Evolutionary conservation across 92 coral and sea anemone species (phyloP).

Genomic region (Umimayanthus chanpuru): DNA sequence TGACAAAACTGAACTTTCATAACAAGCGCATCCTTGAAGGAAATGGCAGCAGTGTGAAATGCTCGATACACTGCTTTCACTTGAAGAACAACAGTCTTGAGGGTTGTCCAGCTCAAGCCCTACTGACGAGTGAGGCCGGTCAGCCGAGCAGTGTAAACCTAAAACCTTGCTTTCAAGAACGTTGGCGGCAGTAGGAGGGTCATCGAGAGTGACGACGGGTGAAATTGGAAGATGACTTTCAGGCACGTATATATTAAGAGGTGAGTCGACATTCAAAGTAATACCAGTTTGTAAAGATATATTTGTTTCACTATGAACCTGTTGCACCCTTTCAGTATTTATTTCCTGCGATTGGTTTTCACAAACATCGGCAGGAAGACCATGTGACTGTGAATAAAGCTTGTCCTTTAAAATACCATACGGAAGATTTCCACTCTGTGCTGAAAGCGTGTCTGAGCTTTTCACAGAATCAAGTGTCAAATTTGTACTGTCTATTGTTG

Average conservation of each 20-base stretch:
- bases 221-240: neutral
- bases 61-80: neutral
- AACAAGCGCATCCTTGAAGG: neutral
- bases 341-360: neutral
- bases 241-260: neutral
- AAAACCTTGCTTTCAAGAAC: neutral
- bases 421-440: neutral
- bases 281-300: neutral
- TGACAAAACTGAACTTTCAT: neutral
- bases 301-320: neutral
- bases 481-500: neutral
- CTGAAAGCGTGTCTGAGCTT: neutral
- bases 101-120: neutral
- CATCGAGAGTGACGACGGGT: neutral
- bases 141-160: neutral
- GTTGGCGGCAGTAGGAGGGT: neutral
- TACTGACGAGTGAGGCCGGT: neutral
- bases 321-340: neutral
- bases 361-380: neutral
- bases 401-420: neutral
- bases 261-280: neutral
- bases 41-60: neutral
- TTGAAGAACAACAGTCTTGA: neutral
- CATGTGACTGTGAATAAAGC: neutral
- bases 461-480: neutral